Conservation (phyloP, 2,113 vertebrate genomes). For the Anarhynchus alexandrinus region DNA sequence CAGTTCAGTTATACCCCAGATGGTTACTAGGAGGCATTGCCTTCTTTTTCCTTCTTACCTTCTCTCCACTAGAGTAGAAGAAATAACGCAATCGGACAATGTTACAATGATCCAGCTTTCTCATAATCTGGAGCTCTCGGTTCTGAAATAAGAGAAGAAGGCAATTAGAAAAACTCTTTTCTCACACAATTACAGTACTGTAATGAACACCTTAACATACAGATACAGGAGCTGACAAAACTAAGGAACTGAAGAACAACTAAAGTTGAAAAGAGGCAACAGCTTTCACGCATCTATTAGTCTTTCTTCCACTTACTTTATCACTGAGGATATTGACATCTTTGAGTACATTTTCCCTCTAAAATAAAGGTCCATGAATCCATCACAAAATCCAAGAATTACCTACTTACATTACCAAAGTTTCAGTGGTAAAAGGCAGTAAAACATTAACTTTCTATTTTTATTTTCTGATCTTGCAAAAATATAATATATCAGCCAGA, state of each 20-base stretch:
- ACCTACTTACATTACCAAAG: not conserved
- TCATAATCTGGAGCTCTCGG: conserved; percentile 99
- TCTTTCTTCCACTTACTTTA: not conserved
- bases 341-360: not conserved
- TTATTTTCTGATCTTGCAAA: not conserved
- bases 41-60: conserved; percentile 76
- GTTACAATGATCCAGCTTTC: conserved; percentile 99
- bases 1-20: not conserved
- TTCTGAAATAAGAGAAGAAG: conserved; percentile 81
- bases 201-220: not conserved
- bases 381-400: not conserved
- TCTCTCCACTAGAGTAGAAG: conserved; percentile 99
- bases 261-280: not conserved
- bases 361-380: not conserved
- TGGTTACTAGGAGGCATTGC: not conserved
- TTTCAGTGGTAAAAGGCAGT: not conserved
- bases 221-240: not conserved
- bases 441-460: not conserved
- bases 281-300: not conserved
- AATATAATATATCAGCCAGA: not conserved
- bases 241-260: not conserved
- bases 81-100: conserved; percentile 98
- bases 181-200: not conserved
- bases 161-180: not conserved
- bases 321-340: not conserved